Conservation (phyloP, 2,797 vertebrate genomes). For the Heliangelus exortis region DNA sequence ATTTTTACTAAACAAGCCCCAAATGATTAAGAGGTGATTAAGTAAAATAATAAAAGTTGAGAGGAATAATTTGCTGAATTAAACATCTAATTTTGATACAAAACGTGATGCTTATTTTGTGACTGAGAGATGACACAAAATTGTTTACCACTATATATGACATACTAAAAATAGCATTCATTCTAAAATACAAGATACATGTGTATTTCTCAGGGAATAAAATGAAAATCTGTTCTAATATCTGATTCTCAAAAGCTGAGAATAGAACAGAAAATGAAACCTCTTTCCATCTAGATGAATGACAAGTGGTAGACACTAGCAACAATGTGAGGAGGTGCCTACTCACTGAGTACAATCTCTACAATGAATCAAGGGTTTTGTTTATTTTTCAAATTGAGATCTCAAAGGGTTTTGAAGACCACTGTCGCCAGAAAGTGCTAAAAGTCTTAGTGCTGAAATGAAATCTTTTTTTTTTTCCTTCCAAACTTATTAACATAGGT, state of each 20-base stretch:
- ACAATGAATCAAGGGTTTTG: conserved; percentile 52
- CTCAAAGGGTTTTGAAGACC: neutral
- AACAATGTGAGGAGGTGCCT: neutral
- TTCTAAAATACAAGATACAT: neutral
- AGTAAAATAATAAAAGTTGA: neutral
- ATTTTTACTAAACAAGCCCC: neutral
- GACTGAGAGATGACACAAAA: neutral
- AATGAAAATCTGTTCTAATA: neutral
- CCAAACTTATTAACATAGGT: neutral
- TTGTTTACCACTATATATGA: neutral
- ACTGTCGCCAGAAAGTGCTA: neutral
- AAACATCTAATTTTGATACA: neutral
- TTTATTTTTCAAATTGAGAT: neutral
- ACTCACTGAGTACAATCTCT: neutral
- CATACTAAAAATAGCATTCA: neutral
- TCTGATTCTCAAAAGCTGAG: neutral
- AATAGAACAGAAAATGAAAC: neutral
- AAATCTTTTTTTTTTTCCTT: neutral
- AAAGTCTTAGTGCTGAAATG: neutral
- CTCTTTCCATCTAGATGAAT: neutral
- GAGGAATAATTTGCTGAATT: neutral
- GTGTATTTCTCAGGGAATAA: neutral
- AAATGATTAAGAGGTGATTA: neutral
- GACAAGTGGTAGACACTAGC: neutral
- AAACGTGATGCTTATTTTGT: neutral